These are phyloP conservation scores for Epiblema foenella DNA, from an alignment of 2,888 invertebrate species.

Conservation along the genomic window DNA sequence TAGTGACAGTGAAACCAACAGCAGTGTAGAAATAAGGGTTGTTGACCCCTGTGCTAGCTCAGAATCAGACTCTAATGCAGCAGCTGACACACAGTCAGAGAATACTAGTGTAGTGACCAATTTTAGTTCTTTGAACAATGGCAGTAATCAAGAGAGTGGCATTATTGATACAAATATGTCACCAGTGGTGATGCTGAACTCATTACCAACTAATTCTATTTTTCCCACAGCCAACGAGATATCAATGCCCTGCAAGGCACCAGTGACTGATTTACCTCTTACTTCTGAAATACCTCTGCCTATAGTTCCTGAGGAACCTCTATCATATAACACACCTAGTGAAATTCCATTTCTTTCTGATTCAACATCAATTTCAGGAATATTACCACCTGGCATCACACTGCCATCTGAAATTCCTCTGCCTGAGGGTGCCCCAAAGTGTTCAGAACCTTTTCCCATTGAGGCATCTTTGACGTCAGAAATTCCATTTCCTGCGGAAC, in stretches of 20 bases:
- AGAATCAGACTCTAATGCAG: slow-evolving; percentile 80
- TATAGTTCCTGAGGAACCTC: background rate
- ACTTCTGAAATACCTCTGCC: slow-evolving; percentile 31
- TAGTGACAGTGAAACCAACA: slow-evolving; percentile 82
- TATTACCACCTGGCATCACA: slow-evolving; percentile 13
- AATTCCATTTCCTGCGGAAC: slow-evolving; percentile 36
- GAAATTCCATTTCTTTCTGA: slow-evolving; percentile 19
- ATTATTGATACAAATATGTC: slow-evolving; percentile 59
- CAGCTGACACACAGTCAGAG: slow-evolving; percentile 70
- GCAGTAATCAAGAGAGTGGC: slow-evolving; percentile 53
- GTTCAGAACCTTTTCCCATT: slow-evolving; percentile 28
- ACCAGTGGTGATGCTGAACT: slow-evolving; percentile 52
- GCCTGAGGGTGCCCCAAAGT: slow-evolving; percentile 12
- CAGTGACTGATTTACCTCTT: slow-evolving; percentile 12
- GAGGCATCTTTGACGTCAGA: slow-evolving; percentile 23
- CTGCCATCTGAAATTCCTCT: slow-evolving; percentile 22
- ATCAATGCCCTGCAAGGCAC: slow-evolving; percentile 3
- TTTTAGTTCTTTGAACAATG: slow-evolving; percentile 62
- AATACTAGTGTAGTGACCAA: slow-evolving; percentile 62
- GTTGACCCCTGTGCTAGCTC: slow-evolving; percentile 77
- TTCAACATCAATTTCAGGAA: slow-evolving; percentile 7
- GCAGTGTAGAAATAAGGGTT: slow-evolving; percentile 75
- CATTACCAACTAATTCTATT: slow-evolving; percentile 22
- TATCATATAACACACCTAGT: slow-evolving; percentile 6
- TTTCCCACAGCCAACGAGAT: slow-evolving; percentile 23